phyloP scores from a whole-genome alignment of 1,140 invertebrate genomes.

The Solenopsis fugax region DNA sequence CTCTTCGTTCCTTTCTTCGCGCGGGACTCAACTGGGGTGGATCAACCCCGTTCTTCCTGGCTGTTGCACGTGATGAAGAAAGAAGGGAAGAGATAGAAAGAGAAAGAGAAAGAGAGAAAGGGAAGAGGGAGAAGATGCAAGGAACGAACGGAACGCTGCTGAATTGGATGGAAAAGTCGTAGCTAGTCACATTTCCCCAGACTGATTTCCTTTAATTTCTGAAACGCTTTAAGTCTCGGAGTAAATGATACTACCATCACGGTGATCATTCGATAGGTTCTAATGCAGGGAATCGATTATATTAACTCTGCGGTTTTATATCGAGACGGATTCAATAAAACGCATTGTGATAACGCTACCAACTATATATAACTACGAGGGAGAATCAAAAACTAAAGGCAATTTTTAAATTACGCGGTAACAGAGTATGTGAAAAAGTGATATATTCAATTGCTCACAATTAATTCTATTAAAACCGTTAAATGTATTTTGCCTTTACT shows the following conservation, averaged over 20 bases:
- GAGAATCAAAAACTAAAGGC: too few relatives aligned
- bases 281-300: background rate
- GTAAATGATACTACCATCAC: constrained; percentile 7
- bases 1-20: constrained; percentile 71
- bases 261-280: background rate
- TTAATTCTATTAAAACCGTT: too few relatives aligned
- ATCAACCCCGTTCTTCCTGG: constrained; percentile 75
- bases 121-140: constrained; percentile 60
- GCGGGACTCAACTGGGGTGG: constrained; percentile 72
- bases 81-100: background rate
- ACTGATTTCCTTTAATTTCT: constrained; percentile 45
- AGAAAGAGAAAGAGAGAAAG: background rate
- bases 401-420: too few relatives aligned
- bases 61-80: constrained; percentile 56
- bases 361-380: too few relatives aligned
- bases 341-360: background rate
- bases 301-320: background rate
- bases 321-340: background rate
- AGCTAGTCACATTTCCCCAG: constrained; percentile 64
- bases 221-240: constrained; percentile 26
- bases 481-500: too few relatives aligned
- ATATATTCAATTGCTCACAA: too few relatives aligned
- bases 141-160: constrained; percentile 73
- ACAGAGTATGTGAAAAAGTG: too few relatives aligned
- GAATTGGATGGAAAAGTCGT: constrained; percentile 81